These are phyloP conservation scores for Sandelia bainsii DNA, from an alignment of 2,797 vertebrate species.

Conservation along the genomic window DNA sequence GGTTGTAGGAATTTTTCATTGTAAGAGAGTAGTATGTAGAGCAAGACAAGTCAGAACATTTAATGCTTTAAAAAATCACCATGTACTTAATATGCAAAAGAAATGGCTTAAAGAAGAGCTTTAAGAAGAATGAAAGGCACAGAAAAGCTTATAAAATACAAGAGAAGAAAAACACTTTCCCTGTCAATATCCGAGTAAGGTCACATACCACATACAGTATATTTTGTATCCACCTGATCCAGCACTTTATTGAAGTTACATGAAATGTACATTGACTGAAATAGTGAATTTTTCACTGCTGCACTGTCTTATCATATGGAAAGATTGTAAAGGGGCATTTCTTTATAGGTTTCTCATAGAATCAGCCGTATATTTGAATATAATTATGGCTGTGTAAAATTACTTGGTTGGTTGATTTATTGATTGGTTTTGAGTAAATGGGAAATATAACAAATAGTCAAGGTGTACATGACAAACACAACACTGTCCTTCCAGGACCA, in stretches of 20 bases:
- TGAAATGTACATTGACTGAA: neutral
- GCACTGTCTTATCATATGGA: neutral
- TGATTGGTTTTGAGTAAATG: neutral
- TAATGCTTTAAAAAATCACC: conserved; percentile 43
- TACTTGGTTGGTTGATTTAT: neutral
- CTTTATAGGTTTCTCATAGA: neutral
- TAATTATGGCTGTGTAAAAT: neutral
- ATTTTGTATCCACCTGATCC: conserved; percentile 9
- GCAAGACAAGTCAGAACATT: conserved; percentile 41
- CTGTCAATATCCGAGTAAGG: conserved; percentile 24
- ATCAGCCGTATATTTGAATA: neutral
- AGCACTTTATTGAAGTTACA: conserved; percentile 6
- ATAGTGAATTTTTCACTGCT: conserved; percentile 6
- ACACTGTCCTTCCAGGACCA: too few relatives aligned
- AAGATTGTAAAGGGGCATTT: neutral
- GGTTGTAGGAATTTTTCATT: conserved; percentile 30
- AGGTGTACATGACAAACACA: too few relatives aligned
- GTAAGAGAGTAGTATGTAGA: conserved; percentile 20
- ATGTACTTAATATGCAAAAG: conserved; percentile 36
- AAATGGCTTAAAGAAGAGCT: conserved; percentile 16
- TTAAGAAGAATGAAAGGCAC: conserved; percentile 11
- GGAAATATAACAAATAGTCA: too few relatives aligned
- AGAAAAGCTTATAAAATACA: conserved; percentile 9
- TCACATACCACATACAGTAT: neutral
- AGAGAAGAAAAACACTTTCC: conserved; percentile 18